Conservation (phyloP, 2,797 vertebrate genomes). For the Anomalospiza imberbis region DNA sequence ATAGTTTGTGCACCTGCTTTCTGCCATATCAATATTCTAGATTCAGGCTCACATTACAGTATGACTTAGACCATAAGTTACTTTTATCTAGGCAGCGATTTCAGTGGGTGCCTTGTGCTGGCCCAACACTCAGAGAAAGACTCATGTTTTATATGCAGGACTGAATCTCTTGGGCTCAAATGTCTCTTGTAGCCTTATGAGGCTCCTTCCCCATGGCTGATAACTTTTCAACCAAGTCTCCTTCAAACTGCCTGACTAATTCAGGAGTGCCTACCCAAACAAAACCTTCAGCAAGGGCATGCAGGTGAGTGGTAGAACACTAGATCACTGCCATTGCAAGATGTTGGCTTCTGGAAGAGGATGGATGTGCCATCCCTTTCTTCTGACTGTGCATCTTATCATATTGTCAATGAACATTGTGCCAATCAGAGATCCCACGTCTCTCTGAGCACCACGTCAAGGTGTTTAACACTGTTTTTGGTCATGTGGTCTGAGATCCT, state of each 20-base stretch:
- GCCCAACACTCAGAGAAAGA: neutral
- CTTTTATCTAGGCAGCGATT: fast-evolving
- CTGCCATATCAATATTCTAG: neutral
- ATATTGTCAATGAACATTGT: neutral
- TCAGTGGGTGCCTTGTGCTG: neutral
- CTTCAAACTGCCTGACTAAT: neutral
- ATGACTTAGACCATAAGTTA: neutral
- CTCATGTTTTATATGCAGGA: neutral
- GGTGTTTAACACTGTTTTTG: neutral
- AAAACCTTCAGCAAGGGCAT: neutral
- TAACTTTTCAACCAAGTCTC: neutral
- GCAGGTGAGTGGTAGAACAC: too few species aligned
- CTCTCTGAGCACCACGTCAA: neutral
- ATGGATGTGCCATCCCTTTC: neutral
- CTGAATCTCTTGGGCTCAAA: neutral
- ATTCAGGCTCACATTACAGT: neutral
- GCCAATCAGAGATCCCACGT: neutral
- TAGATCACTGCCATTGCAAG: neutral
- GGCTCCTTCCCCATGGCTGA: neutral
- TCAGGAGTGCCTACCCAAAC: neutral
- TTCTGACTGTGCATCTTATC: neutral
- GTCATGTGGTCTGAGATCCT: neutral
- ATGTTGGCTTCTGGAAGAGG: neutral
- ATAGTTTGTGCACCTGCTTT: neutral
- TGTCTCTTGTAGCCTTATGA: neutral